These are phyloP conservation scores for Rhynchotus rufescens DNA, from an alignment of 2,797 vertebrate species.

Conservation along the genomic window DNA sequence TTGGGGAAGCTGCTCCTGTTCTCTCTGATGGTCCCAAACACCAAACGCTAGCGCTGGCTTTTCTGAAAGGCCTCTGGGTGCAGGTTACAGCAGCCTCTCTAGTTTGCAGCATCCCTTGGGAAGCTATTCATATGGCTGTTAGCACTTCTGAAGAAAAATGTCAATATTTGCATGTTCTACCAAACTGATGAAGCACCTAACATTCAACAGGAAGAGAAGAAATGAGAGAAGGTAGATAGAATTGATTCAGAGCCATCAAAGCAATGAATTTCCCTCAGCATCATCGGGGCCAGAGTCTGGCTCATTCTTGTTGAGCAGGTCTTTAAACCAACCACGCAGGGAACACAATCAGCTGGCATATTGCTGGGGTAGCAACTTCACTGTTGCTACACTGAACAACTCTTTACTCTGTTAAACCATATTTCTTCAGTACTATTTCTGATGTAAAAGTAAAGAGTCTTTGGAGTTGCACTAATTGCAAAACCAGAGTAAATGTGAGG, in stretches of 20 bases:
- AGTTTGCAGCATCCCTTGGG: background rate
- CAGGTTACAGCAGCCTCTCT: background rate
- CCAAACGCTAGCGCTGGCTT: accelerated
- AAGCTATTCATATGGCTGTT: background rate
- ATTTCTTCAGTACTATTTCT: slow-evolving; percentile 5
- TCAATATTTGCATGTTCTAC: background rate
- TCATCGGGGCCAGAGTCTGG: background rate
- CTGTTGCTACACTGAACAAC: accelerated
- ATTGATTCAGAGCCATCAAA: background rate
- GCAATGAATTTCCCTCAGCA: background rate
- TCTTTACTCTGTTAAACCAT: background rate
- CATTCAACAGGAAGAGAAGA: background rate
- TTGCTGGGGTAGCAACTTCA: background rate
- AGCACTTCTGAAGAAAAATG: background rate
- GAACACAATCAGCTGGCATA: background rate
- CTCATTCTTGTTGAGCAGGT: accelerated
- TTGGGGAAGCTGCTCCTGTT: background rate
- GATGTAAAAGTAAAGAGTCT: background rate
- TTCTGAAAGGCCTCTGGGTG: accelerated
- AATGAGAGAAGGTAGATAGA: background rate
- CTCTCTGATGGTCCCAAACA: background rate
- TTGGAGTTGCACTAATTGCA: background rate
- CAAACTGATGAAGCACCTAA: background rate
- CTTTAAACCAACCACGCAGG: background rate
- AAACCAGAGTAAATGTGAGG: background rate